phyloP scores from a whole-genome alignment of 2,113 vertebrate genomes.

The Melospiza melodia region DNA sequence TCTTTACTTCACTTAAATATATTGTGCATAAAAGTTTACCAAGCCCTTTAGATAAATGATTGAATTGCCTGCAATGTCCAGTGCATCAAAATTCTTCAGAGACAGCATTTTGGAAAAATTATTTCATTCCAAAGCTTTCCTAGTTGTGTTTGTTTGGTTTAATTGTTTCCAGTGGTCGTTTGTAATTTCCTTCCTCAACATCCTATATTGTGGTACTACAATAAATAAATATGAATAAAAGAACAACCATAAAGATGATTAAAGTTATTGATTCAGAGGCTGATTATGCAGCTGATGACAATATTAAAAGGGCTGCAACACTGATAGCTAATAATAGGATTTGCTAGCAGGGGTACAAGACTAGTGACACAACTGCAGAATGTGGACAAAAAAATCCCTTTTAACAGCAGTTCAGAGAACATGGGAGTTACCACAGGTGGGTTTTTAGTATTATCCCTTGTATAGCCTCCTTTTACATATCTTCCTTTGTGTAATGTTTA shows the following conservation, averaged over 20 bases:
- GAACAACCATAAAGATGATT: slow-evolving; percentile 22
- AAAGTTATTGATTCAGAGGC: slow-evolving; percentile 11
- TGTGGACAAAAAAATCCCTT: background rate
- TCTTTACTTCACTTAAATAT: background rate
- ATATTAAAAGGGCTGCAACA: background rate
- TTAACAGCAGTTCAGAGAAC: background rate
- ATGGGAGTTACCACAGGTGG: background rate
- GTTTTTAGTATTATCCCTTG: background rate
- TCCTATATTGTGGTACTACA: background rate
- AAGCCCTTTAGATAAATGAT: background rate
- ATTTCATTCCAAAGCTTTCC: background rate
- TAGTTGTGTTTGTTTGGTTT: background rate
- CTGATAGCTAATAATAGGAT: background rate
- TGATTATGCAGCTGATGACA: background rate
- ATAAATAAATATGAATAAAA: slow-evolving; percentile 48
- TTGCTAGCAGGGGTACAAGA: background rate
- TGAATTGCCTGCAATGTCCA: background rate
- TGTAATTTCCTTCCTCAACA: background rate
- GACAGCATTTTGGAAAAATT: background rate
- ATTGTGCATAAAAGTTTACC: background rate
- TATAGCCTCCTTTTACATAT: background rate
- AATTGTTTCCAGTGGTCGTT: background rate
- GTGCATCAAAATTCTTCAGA: background rate
- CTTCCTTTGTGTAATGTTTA: background rate
- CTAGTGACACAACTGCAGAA: background rate